Evolutionary conservation across 2,797 vertebrate genomes (phyloP), one percentile per base, ranked within the genome.

Genomic region (Oreortyx pictus): DNA sequence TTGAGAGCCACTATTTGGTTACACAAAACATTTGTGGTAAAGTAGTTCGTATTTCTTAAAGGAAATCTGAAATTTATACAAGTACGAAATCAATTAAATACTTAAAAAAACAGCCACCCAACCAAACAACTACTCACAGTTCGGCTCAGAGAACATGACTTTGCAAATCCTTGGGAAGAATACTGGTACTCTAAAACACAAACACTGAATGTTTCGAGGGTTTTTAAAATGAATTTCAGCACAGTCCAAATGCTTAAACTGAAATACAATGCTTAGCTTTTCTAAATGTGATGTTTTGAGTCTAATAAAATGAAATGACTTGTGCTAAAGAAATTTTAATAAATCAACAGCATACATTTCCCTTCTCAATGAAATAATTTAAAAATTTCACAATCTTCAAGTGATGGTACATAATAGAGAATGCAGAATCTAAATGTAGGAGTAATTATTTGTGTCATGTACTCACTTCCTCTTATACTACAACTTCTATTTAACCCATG

Each of bases 401-500:
- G 54, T 43, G 24, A 46, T 41, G 54, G 17, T 0, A 1, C 7
- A 9, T 77, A 83, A 74, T 6, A 77, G 54, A 83, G 86, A 65
- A 83, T 33, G 49, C 65, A 77, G 89, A 77, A 67, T 67, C 52
- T 80, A 89, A 75, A 49, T 88, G 57, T 39, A 72, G 59, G 71
- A 61, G 35, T 25, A 91, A 83, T 88, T 77, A 80, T 56, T 87
- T 65, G 20, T 85, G 79, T 81, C 76, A 43, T 44, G 35, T 37
- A 74, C 64, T 72, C 68, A 49, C 88, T 92, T 84, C 31, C 39
- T 93, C 89, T 82, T 83, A 72, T 62, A 68, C 43, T 88, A 43
- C 20, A 61, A 12, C 6, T 88, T 37, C 27, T 86, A 54, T 92
- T 91, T 75, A 66, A 43, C 43, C 44, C 24, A 2, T 29, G 9